These are phyloP conservation scores for Plagodis pulveraria DNA, from an alignment of 2,888 invertebrate species.

Conservation along the genomic window DNA sequence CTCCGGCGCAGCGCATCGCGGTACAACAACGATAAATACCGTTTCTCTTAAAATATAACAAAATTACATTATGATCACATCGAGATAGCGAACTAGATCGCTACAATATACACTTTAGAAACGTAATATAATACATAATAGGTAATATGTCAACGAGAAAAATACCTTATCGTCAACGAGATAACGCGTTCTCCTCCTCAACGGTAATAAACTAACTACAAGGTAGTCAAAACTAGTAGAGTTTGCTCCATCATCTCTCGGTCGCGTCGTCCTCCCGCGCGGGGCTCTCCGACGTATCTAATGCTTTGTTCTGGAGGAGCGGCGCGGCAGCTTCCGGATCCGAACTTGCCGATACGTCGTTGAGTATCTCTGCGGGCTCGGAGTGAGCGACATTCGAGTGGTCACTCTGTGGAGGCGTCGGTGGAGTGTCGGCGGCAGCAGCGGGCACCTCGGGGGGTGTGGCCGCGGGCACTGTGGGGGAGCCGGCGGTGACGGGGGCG, in stretches of 20 bases:
- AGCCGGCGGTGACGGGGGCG: background rate
- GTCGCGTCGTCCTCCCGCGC: slow-evolving; percentile 9
- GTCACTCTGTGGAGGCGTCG: background rate
- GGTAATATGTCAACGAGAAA: background rate
- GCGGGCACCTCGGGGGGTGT: background rate
- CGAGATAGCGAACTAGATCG: slow-evolving; percentile 7
- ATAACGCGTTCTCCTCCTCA: background rate
- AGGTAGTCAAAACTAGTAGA: background rate
- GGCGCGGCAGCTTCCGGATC: background rate
- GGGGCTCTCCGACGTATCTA: slow-evolving; percentile 6
- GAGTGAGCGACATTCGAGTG: background rate
- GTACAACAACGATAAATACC: slow-evolving; percentile 5
- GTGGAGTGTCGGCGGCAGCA: background rate
- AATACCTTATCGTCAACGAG: background rate
- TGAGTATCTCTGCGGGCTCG: background rate
- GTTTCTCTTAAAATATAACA: slow-evolving; percentile 13
- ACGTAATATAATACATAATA: slow-evolving; percentile 18
- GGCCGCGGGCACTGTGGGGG: background rate
- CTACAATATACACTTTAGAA: slow-evolving; percentile 11
- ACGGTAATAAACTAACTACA: slow-evolving; percentile 20
- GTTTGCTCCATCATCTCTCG: slow-evolving; percentile 34
- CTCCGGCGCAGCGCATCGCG: background rate
- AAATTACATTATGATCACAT: slow-evolving; percentile 21
- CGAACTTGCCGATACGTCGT: too few relatives aligned
- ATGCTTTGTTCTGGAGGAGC: slow-evolving; percentile 1